Evolutionary conservation across 2,113 vertebrate species (phyloP), one percentile per base, ranked within the genome.

Genomic region (Ia io): DNA sequence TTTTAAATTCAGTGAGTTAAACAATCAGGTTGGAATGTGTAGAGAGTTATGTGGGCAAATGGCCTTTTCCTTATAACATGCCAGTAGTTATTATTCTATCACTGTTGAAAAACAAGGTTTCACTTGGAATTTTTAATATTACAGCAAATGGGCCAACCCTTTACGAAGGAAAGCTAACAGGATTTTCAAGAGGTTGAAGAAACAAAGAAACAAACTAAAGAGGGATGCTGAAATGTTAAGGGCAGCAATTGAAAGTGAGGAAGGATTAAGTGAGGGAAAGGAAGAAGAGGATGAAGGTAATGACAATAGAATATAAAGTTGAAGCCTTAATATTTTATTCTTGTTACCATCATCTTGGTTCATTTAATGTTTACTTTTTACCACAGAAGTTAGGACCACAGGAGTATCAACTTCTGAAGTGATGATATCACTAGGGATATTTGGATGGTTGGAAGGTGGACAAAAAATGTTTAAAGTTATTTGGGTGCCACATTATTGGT

Each of bases 71-170:
- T 90, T 56, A 28, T n/a, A 73, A 35, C 11, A 47, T n/a, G 7
- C 10, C 23, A 76, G 87, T 93, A 25, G 49, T 89, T 94, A 51
- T 11, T 89, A 25, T 89, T 85, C 32, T 47, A 8, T 73, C 13
- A 93, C 53, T 79, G 17, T 77, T 94, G 70, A 92, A 59, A 85
- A 87, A 18, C 79, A 90, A 95, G 30, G 32, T 79, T 97, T 97
- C 61, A 92, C 4, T 70, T 96, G 95, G 28, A 70, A 84, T 16
- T 96, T 98, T 96, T 95, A 74, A 83, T 96, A 28, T 98, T 98
- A 37, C 96, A 98, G 98, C 63, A 70, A 0, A 0, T 97, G 96
- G 69, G 1, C 47, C 88, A 91, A 95, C 82, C 82, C 89, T 95
- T 95, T 98, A 86, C 80, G 0, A 91, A 95, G 5, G 16, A 80